phyloP scores from a whole-genome alignment of 2,888 invertebrate genomes.

The Phalera bucephala region DNA sequence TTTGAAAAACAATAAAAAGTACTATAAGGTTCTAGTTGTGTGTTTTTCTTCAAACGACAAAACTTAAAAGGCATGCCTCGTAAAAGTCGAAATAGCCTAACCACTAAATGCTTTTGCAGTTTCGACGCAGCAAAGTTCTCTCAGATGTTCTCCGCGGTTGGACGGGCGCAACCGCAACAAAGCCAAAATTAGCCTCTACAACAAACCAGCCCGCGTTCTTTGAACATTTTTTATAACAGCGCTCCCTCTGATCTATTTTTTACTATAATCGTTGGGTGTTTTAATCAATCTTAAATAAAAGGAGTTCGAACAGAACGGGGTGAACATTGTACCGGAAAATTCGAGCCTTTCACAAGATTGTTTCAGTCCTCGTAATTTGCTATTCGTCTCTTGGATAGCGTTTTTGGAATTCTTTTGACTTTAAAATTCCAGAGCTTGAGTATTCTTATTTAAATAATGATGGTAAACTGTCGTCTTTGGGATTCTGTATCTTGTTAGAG shows the following conservation, averaged over 20 bases:
- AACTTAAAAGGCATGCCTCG: no score
- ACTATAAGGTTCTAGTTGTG: no score
- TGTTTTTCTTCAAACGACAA: no score
- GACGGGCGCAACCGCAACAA: constrained; percentile 32
- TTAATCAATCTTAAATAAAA: no score
- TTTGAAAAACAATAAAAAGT: no score
- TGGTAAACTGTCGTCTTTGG: no score
- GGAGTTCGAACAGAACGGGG: constrained; percentile 19
- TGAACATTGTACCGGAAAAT: constrained; percentile 6
- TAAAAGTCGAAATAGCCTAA: constrained; percentile 29
- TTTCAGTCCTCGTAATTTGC: constrained; percentile 32
- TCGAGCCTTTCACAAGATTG: no score
- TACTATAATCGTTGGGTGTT: constrained; percentile 32
- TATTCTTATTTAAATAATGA: no score
- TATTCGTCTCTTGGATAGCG: constrained; percentile 25
- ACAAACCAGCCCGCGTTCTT: constrained; percentile 36
- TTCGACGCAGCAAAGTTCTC: constrained; percentile 29
- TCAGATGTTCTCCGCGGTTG: constrained; percentile 32
- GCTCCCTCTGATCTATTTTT: constrained; percentile 35
- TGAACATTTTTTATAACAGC: constrained; percentile 31
- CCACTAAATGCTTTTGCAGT: constrained; percentile 30
- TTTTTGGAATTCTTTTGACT: constrained; percentile 21
- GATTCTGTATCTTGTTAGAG: no score
- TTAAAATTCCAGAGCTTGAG: constrained; percentile 22
- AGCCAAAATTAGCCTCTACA: no score